Evolutionary conservation across 1,140 invertebrate genomes (phyloP).

Genomic region (Megathymus violae): DNA sequence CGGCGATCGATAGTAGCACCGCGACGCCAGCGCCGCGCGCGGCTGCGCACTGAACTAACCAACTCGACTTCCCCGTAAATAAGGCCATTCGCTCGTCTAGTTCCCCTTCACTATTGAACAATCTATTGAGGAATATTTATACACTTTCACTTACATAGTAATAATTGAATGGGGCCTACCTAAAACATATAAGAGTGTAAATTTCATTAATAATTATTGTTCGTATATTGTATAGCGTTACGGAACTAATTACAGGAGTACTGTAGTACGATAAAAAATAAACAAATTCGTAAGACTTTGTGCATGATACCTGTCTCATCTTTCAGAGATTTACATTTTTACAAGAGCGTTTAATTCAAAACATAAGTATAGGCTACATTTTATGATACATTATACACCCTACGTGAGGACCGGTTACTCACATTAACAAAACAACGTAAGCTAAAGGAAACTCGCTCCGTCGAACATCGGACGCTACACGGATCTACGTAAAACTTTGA

Average conservation of each 20-base stretch:
- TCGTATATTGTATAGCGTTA: constrained; percentile 72
- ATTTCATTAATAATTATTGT: constrained; percentile 71
- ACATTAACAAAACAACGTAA: constrained; percentile 65
- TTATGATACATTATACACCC: constrained; percentile 67
- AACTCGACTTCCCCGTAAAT: constrained; percentile 51
- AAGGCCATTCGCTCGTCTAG: constrained; percentile 65
- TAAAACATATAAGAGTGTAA: constrained; percentile 69
- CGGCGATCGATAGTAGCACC: constrained; percentile 4
- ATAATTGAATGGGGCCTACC: constrained; percentile 81
- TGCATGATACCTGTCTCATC: constrained; percentile 72
- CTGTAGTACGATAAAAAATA: constrained; percentile 54
- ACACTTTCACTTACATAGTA: constrained; percentile 80
- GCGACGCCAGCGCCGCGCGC: not conserved
- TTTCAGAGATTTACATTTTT: constrained; percentile 68
- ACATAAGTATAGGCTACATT: constrained; percentile 63
- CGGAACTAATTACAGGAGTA: constrained; percentile 59
- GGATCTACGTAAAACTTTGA: constrained; percentile 41
- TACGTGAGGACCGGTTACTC: constrained; percentile 66
- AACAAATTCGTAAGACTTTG: constrained; percentile 73
- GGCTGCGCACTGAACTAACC: not conserved
- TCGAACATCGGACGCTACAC: constrained; percentile 50
- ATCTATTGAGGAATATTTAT: constrained; percentile 74
- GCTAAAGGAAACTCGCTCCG: constrained; percentile 42
- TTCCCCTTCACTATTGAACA: constrained; percentile 63
- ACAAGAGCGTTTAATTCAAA: constrained; percentile 61